Base-by-base conservation (phyloP, 2,888 invertebrate genomes). In the Luperina nickerlii region DNA sequence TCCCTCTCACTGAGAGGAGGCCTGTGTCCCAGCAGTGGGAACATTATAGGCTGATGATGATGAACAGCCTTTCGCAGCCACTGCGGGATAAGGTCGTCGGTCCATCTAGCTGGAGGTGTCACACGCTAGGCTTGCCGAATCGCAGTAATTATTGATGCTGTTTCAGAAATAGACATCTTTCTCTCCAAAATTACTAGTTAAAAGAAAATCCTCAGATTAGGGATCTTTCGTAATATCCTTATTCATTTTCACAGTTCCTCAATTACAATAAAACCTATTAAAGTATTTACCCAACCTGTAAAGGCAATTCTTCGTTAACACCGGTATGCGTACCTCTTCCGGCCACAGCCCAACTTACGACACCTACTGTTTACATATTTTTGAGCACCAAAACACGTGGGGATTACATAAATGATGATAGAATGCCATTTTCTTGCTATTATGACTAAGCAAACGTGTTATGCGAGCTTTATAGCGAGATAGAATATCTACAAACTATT, bases 281-380 rank as follows among this genome's bases (percentile, higher is more conserved):
- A 32, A 65, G 65, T 7, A 38, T 65, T 77, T 63, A 71, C 70
- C 45, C 60, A 70, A 76, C 13, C 11, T 65, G 67, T 67, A 5
- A 60, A 82, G 89, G 89, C 86, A 90, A 90, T 88, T 86, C 88
- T 89, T 90, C 89, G 89, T 89, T 92, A 90, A 87, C 82, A 87
- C 86, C 82, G 93, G 94, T 89, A 95, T 94, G 92, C 88, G 68
- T 79, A 88, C 87, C 85, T 92, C 92, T 94, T 94, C 95, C 94
- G 94, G 92, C 82, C 89, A 78, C 90, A 92, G 85, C 84, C 85
- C 85, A 90, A 87, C 82, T 84, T 78, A 79, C 80, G 68, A 80
- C 78, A 89, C 51, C 81, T 82, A 75, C 79, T 91, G 91, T 91
- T 90, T 90, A 91, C 91, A 89, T 84, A 82, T 88, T 88, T 89